Percentiles rank a stretch among this genome's conserved stretches.
These are phyloP conservation scores for Anthonomus grandis DNA, from an alignment of 1,140 invertebrate genomes.

Conservation along the genomic window DNA sequence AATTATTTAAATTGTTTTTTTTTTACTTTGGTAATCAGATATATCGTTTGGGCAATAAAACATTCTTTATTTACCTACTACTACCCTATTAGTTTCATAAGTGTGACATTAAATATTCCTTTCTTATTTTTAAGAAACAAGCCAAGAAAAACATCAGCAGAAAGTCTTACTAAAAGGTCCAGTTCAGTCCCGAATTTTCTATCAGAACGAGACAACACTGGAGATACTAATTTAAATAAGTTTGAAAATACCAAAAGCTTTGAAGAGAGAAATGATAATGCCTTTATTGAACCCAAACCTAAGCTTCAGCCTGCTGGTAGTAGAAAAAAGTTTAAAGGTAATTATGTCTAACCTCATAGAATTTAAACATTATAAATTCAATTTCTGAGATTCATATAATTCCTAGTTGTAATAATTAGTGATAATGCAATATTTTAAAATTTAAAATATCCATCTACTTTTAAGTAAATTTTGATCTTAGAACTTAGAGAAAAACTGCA, in stretches of 20 bases:
- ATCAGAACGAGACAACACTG: conserved; percentile 9
- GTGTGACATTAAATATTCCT: not conserved
- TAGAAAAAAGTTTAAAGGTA: conserved; percentile 31
- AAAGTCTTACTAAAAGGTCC: conserved; percentile 34
- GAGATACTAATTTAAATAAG: conserved; percentile 9
- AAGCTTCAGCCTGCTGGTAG: conserved; percentile 9
- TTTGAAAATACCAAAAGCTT: conserved; percentile 10
- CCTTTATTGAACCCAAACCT: conserved; percentile 11
- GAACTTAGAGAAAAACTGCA: conserved; percentile 81
- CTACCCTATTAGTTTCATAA: not conserved
- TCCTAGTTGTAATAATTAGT: no score
- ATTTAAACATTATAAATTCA: not conserved
- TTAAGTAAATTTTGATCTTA: conserved; percentile 48
- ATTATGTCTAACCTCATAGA: not conserved
- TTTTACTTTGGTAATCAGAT: no score
- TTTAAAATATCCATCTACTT: no score
- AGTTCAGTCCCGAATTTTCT: conserved; percentile 41
- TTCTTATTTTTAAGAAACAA: conserved; percentile 28
- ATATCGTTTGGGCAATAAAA: no score
- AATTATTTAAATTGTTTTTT: no score
- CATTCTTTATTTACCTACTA: no score
- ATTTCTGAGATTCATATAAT: not conserved
- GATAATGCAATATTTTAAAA: no score
- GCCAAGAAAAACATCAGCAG: conserved; percentile 32
- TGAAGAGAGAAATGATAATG: conserved; percentile 16